These are phyloP conservation scores for Tholera decimalis DNA, from an alignment of 2,888 invertebrate species.

Conservation along the genomic window DNA sequence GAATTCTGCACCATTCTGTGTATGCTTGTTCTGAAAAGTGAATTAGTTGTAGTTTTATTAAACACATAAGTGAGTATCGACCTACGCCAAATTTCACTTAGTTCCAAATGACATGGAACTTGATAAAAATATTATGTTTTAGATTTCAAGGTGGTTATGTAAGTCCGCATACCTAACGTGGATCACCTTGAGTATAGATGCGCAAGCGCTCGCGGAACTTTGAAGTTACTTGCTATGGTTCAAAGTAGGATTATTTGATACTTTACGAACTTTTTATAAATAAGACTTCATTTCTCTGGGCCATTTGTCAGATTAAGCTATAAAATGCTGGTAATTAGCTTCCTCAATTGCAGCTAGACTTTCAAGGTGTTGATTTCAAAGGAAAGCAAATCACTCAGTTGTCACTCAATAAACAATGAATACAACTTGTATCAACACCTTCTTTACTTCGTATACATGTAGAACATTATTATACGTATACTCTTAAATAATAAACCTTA, in stretches of 20 bases:
- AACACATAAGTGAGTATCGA: not conserved
- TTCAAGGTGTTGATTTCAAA: no score
- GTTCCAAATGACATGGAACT: not conserved
- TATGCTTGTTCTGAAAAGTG: not conserved
- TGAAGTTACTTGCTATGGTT: not conserved
- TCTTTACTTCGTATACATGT: no score
- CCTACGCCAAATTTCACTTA: conserved; percentile 4
- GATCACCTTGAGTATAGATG: conserved; percentile 57
- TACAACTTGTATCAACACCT: no score
- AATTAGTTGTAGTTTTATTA: not conserved
- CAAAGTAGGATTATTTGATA: not conserved
- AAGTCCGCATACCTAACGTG: conserved; percentile 50
- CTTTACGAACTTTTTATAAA: no score
- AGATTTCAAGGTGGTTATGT: conserved; percentile 40
- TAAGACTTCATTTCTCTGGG: not conserved
- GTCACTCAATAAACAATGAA: no score
- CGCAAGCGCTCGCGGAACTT: conserved; percentile 24
- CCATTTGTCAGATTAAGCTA: not conserved
- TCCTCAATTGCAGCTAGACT: no score
- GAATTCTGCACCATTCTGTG: no score
- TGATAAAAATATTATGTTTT: conserved; percentile 46
- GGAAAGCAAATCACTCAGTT: no score
- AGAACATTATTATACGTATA: no score
- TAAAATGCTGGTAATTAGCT: no score
- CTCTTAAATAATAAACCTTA: no score